These are phyloP conservation scores for Tragopan temminckii DNA, from an alignment of 2,797 vertebrate species.

Conservation along the genomic window DNA sequence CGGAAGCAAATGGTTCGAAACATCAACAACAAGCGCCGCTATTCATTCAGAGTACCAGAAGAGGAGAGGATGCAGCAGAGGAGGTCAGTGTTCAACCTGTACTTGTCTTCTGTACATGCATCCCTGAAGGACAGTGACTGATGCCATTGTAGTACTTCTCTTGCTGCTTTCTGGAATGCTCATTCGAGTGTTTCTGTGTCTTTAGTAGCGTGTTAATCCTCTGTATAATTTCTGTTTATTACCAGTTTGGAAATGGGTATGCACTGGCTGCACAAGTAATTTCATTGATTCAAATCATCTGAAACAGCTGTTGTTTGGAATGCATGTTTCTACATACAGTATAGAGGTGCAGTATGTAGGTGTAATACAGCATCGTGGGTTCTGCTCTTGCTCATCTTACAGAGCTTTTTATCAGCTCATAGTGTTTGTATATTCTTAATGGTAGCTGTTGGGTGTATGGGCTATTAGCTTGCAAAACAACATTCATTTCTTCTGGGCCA, in stretches of 20 bases:
- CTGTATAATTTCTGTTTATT: conserved; percentile 12
- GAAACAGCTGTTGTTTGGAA: conserved; percentile 49
- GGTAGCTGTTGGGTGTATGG: not conserved
- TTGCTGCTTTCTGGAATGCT: conserved; percentile 12
- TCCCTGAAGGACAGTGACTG: conserved; percentile 8
- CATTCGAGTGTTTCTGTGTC: not conserved
- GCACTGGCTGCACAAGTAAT: not conserved
- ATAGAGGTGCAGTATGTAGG: not conserved
- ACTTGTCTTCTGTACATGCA: conserved; percentile 25
- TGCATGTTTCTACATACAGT: conserved; percentile 40
- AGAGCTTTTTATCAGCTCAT: conserved; percentile 46
- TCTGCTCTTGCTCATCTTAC: conserved; percentile 54
- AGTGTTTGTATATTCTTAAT: conserved; percentile 12
- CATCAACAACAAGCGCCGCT: conserved; percentile 96
- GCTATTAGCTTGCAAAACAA: conserved; percentile 8
- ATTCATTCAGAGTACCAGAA: conserved; percentile 95
- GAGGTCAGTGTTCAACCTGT: conserved; percentile 83
- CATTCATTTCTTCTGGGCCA: not conserved
- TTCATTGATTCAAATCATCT: conserved; percentile 19
- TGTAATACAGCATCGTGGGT: conserved; percentile 36
- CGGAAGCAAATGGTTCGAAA: conserved; percentile 98
- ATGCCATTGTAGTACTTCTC: not conserved
- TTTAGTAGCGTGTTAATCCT: not conserved
- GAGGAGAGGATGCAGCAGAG: conserved; percentile 96
- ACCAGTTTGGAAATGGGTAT: not conserved